These are phyloP conservation scores for Gymnocephalus cernua DNA, from an alignment of 2,113 vertebrate species.

Conservation along the genomic window DNA sequence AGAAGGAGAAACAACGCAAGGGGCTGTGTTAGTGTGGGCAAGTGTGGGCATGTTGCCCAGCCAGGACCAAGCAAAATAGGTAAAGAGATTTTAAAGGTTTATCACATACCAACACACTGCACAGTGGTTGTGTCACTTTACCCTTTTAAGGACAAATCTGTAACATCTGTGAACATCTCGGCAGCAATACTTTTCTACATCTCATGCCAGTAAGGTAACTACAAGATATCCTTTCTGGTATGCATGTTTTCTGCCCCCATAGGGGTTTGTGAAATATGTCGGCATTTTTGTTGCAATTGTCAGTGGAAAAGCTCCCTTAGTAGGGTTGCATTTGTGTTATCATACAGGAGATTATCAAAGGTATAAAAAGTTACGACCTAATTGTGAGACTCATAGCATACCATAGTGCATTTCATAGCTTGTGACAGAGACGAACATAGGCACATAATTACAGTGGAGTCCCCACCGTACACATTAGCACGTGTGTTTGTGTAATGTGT, in stretches of 20 bases:
- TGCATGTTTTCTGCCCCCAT: background rate
- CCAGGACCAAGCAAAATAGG: conserved; percentile 21
- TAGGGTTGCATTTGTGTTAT: background rate
- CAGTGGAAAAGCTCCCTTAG: background rate
- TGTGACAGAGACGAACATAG: background rate
- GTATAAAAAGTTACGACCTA: background rate
- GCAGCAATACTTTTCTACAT: background rate
- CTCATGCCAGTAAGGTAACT: background rate
- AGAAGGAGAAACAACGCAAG: conserved; percentile 14
- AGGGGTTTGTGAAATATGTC: background rate
- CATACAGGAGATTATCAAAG: background rate
- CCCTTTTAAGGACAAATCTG: conserved; percentile 25
- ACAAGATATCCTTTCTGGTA: background rate
- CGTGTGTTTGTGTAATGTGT: conserved; percentile 25
- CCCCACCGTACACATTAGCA: background rate
- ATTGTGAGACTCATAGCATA: background rate
- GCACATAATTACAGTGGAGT: background rate
- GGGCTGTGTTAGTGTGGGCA: conserved; percentile 27
- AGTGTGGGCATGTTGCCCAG: conserved; percentile 27
- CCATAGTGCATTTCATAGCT: background rate
- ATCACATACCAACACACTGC: conserved; percentile 23
- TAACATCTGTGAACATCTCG: background rate
- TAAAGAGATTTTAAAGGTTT: conserved; percentile 19
- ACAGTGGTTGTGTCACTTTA: background rate
- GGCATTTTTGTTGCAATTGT: background rate